Evolutionary conservation across 2,113 vertebrate genomes (phyloP).

Genomic region (Labeo catla): DNA sequence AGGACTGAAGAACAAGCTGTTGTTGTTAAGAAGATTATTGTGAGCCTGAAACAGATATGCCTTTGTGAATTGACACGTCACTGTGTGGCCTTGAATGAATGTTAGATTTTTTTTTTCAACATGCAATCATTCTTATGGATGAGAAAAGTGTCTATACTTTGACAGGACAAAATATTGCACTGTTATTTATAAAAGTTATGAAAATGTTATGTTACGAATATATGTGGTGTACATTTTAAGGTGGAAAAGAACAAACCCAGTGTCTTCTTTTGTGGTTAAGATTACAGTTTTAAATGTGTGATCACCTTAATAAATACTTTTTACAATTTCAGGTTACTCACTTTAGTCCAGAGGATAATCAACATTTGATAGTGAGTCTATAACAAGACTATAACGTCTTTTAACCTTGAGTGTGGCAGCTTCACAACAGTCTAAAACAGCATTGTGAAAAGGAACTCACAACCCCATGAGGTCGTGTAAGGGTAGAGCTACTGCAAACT

Average conservation of each 20-base stretch:
- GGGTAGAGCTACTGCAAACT: neutral
- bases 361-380: neutral
- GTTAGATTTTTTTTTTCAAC: neutral
- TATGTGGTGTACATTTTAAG: neutral
- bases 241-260: neutral
- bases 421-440: neutral
- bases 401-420: too few species aligned
- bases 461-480: neutral
- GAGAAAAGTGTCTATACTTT: neutral
- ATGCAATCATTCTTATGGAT: neutral
- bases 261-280: too few species aligned
- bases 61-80: conserved; percentile 58
- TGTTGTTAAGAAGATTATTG: conserved; percentile 60
- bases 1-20: conserved; percentile 12
- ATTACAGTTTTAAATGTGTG: too few species aligned
- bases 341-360: neutral
- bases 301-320: too few species aligned
- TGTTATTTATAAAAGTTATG: neutral
- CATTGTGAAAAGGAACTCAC: neutral
- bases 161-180: neutral
- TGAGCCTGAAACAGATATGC: conserved; percentile 62
- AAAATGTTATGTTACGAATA: too few species aligned
- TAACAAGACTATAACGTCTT: too few species aligned
- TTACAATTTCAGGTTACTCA: neutral
- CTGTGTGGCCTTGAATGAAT: too few species aligned